Conservation (phyloP, 2,113 vertebrate species). For the Malaclemys terrapin region DNA sequence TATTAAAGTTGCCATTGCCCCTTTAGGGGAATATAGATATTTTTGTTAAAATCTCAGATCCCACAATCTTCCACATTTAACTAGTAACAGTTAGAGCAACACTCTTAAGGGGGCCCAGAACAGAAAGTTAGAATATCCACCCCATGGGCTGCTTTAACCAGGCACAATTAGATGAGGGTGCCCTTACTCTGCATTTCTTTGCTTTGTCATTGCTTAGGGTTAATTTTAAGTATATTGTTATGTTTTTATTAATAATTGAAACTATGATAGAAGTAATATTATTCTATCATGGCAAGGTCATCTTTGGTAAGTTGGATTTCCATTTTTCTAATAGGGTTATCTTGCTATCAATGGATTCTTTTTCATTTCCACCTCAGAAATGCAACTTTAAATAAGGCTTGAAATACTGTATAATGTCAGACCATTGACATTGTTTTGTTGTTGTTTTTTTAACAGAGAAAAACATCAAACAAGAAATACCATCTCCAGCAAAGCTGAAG, state of each 20-base stretch:
- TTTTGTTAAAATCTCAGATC: background rate
- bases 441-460: constrained; percentile 13
- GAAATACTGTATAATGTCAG: background rate
- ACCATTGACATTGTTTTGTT: background rate
- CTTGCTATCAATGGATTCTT: background rate
- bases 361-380: background rate
- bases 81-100: background rate
- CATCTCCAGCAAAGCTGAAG: constrained; percentile 9
- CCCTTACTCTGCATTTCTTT: background rate
- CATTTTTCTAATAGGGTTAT: background rate
- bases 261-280: background rate
- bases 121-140: background rate
- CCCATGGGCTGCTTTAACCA: background rate
- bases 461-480: background rate
- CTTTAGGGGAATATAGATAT: background rate
- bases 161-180: background rate
- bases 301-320: background rate
- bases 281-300: background rate
- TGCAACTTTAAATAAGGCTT: background rate
- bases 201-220: background rate
- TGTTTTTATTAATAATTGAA: background rate
- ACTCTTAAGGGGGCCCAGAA: background rate
- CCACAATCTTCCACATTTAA: background rate
- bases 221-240: background rate
- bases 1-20: background rate